Base-by-base conservation (phyloP, 2,113 vertebrate genomes). In the Marmota monax region DNA sequence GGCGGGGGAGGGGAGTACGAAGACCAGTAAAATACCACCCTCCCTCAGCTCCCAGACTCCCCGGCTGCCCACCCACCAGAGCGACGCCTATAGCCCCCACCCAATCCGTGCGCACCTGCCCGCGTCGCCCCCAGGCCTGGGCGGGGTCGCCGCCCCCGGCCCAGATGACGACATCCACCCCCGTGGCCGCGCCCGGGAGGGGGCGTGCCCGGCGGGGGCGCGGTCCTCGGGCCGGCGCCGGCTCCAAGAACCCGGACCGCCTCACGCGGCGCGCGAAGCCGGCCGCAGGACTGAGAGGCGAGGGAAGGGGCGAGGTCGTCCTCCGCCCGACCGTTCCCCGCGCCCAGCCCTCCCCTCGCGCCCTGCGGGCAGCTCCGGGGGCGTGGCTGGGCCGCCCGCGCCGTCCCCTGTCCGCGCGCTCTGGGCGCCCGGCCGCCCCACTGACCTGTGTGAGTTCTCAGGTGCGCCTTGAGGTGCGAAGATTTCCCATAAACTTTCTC, bases 401-500 rank as follows among this genome's bases (percentile, higher is more conserved):
- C 58, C 17, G 63, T n/a, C 72, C 78, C 58, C 11, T 1, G 86
- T 48, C 92, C 84, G 53, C 72, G 61, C 79, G 92, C 89, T 94
- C 92, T 1, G 48, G 95, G 79, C 37, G 84, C 88, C 96, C 92
- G 20, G 84, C 74, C 67, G 89, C 93, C 88, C 96, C 98, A 99
- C 99, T 99, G 99, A 99, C 99, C 99, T 99, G 99, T 99, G 96
- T 99, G 99, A 98, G 99, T 99, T 99, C 99, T 99, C 98, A 99
- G 99, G 98, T 99, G 99, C 98, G 99, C 99, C 99, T 99, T 99
- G 98, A 99, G 99, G 98, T 99, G 99, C 98, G 99, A 99, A 82
- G 99, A 99, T 99, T 99, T 99, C 98, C 99, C 99, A 98, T 99
- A 99, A 99, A 99, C 99, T 99, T 99, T 99, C 99, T 99, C 99